phyloP scores from a whole-genome alignment of 1,140 invertebrate genomes.

The Pinna nobilis region DNA sequence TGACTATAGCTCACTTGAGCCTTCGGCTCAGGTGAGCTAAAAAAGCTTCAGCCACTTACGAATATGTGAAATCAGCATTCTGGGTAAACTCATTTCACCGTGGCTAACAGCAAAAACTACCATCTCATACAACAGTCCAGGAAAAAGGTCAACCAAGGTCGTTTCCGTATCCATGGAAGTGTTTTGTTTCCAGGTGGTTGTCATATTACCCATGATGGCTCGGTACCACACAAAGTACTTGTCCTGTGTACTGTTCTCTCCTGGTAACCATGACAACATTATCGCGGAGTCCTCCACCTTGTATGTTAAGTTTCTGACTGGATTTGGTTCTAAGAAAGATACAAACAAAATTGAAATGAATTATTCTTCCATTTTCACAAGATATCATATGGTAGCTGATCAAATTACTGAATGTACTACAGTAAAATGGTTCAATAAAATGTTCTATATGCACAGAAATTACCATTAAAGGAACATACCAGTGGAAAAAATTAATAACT shows the following conservation, averaged over 20 bases:
- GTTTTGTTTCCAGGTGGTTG: slow-evolving; percentile 29
- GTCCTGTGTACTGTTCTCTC: slow-evolving; percentile 38
- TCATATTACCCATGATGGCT: slow-evolving; percentile 23
- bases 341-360: neutral
- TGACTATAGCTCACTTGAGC: too few relatives aligned
- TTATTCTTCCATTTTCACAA: neutral
- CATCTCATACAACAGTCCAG: slow-evolving; percentile 53
- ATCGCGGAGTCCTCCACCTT: slow-evolving; percentile 17
- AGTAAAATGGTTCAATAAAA: neutral
- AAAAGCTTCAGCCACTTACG: slow-evolving; percentile 48
- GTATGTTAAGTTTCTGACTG: slow-evolving; percentile 38
- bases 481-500: too few relatives aligned
- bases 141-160: slow-evolving; percentile 38
- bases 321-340: slow-evolving; percentile 45
- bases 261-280: slow-evolving; percentile 43
- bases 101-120: slow-evolving; percentile 47
- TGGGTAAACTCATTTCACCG: slow-evolving; percentile 40
- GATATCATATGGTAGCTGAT: neutral
- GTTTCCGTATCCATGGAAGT: neutral
- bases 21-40: too few relatives aligned
- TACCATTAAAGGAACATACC: too few relatives aligned
- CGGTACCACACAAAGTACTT: slow-evolving; percentile 47
- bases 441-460: too few relatives aligned
- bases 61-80: slow-evolving; percentile 30
- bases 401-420: neutral